phyloP scores from a whole-genome alignment of 2,888 invertebrate species.

The Drosophila seclusa region DNA sequence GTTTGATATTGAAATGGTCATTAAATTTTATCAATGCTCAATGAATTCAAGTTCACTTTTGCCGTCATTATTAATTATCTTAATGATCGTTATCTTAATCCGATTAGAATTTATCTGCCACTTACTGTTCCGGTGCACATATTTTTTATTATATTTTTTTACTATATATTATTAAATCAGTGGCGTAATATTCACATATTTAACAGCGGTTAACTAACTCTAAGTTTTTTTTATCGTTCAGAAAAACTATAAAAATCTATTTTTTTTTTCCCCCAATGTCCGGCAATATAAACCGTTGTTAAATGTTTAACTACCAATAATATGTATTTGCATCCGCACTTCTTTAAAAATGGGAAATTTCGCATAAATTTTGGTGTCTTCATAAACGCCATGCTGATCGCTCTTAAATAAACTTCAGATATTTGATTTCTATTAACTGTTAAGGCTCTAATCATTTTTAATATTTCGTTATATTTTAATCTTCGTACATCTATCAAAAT shows the following conservation, averaged over 20 bases:
- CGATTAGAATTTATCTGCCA: neutral
- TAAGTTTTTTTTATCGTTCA: neutral
- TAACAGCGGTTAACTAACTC: neutral
- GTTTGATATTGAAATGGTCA: neutral
- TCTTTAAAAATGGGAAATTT: neutral
- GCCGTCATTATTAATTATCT: neutral
- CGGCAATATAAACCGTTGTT: neutral
- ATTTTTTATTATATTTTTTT: neutral
- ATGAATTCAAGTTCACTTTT: neutral
- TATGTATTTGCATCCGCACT: neutral
- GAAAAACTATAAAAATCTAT: neutral
- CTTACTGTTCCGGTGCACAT: neutral
- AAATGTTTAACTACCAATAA: neutral
- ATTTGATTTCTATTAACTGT: neutral
- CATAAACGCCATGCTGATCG: no score
- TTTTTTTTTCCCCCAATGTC: neutral
- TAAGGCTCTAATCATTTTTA: neutral
- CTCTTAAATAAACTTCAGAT: neutral
- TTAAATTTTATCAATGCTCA: neutral
- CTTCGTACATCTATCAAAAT: neutral
- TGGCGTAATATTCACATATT: neutral
- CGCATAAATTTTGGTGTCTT: neutral
- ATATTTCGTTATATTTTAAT: neutral
- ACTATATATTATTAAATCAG: neutral
- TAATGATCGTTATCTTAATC: neutral